phyloP scores from a whole-genome alignment of 2,888 invertebrate genomes.

The Helleia helle region DNA sequence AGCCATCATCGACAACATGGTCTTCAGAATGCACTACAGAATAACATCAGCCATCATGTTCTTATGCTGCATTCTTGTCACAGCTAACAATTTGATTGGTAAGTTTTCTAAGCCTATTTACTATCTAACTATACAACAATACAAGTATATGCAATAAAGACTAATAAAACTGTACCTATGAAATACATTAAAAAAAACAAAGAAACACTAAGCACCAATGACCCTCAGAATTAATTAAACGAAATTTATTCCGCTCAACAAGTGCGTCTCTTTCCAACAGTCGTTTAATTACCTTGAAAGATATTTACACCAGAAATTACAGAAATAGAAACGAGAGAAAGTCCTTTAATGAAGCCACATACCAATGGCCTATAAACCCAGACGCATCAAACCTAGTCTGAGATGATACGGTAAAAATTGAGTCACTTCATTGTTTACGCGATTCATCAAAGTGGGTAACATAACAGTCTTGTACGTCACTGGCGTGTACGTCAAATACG shows the following conservation, averaged over 20 bases:
- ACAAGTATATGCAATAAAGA: no score
- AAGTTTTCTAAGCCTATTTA: conserved; percentile 45
- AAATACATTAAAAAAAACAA: no score
- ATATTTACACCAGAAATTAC: not conserved
- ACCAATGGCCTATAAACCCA: conserved; percentile 24
- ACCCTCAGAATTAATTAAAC: not conserved
- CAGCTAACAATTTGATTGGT: conserved; percentile 93
- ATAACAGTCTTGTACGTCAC: conserved; percentile 63
- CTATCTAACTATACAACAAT: no score
- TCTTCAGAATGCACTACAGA: conserved; percentile 91
- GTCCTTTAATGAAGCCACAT: conserved; percentile 17
- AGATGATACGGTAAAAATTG: conserved; percentile 40
- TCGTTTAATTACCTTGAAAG: no score
- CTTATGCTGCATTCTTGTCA: conserved; percentile 89
- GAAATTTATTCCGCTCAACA: not conserved
- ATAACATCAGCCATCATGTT: conserved; percentile 90
- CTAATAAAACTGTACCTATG: no score
- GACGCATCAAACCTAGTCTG: conserved; percentile 41
- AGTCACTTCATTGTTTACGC: conserved; percentile 54
- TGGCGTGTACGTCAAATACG: conserved; percentile 36
- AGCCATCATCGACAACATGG: conserved; percentile 91
- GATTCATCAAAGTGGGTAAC: conserved; percentile 22
- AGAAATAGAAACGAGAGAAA: conserved; percentile 2
- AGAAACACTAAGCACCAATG: not conserved
- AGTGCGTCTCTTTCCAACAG: no score